Percentiles rank a stretch among this genome's conserved stretches.
Evolutionary conservation across 2,888 invertebrate species (phyloP).

Genomic region (Nudaria mundana): DNA sequence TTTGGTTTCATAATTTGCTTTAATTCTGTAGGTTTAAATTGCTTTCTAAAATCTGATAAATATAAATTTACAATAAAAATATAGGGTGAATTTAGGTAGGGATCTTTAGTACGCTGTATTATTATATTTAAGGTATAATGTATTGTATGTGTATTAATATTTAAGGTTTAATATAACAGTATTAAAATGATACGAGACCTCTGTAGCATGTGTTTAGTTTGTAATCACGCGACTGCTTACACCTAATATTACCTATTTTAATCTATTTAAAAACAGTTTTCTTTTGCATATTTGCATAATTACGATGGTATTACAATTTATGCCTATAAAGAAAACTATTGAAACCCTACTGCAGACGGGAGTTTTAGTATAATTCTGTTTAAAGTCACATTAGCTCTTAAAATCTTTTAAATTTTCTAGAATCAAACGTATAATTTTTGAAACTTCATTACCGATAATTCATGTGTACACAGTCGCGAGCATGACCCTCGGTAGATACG

Average conservation of each 20-base stretch:
- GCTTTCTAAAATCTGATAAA: conserved; percentile 17
- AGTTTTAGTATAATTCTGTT: too few relatives aligned
- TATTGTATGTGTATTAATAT: conserved; percentile 12
- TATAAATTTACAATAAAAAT: conserved; percentile 10
- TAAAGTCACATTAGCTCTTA: too few relatives aligned
- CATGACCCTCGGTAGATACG: conserved; percentile 39
- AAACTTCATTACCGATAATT: too few relatives aligned
- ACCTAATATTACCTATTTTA: not conserved
- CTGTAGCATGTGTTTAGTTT: conserved; percentile 39
- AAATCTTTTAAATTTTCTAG: too few relatives aligned
- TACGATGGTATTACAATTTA: too few relatives aligned
- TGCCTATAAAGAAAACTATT: too few relatives aligned
- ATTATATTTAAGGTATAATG: conserved; percentile 2
- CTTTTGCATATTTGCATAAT: too few relatives aligned
- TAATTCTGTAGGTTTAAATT: conserved; percentile 15
- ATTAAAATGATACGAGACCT: conserved; percentile 21
- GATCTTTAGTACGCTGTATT: conserved; percentile 19
- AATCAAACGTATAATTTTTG: too few relatives aligned
- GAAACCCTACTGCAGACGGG: too few relatives aligned
- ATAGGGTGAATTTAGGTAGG: conserved; percentile 23
- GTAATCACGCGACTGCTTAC: conserved; percentile 16
- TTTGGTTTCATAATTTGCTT: conserved; percentile 28
- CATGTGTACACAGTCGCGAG: conserved; percentile 23
- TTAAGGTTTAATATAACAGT: conserved; percentile 7
- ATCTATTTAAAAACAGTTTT: too few relatives aligned